Conservation (phyloP, 1,140 invertebrate genomes). For the Drosophila tani region DNA sequence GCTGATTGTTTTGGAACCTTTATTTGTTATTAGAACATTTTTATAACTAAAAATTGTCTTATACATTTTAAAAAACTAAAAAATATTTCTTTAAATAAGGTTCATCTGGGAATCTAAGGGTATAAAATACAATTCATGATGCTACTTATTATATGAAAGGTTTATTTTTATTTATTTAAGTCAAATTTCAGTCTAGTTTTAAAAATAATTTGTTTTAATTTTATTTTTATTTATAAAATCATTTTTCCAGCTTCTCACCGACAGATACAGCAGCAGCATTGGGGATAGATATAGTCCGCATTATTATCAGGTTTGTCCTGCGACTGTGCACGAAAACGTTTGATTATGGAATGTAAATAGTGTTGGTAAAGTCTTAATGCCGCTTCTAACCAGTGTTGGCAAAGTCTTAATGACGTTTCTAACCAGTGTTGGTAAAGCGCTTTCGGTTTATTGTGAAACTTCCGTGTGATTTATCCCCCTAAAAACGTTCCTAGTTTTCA, state of each 20-base stretch:
- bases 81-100: too few relatives aligned
- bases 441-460: neutral
- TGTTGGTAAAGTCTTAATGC: neutral
- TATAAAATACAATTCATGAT: too few relatives aligned
- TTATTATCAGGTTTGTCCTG: conserved; percentile 79
- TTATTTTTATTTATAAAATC: neutral
- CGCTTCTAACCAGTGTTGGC: neutral
- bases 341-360: neutral
- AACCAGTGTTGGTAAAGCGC: neutral
- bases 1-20: too few relatives aligned
- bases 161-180: neutral
- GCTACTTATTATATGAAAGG: neutral
- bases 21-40: too few relatives aligned
- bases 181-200: too few relatives aligned
- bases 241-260: conserved; percentile 70
- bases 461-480: too few relatives aligned
- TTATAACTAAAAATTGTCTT: too few relatives aligned
- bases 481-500: neutral
- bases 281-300: conserved; percentile 82
- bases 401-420: neutral
- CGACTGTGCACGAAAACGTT: conserved; percentile 5
- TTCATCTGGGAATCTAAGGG: too few relatives aligned
- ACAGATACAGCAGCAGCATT: conserved; percentile 81
- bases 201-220: neutral
- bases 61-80: too few relatives aligned